Conservation (phyloP, 2,888 invertebrate genomes). For the Drosophila birchii region DNA sequence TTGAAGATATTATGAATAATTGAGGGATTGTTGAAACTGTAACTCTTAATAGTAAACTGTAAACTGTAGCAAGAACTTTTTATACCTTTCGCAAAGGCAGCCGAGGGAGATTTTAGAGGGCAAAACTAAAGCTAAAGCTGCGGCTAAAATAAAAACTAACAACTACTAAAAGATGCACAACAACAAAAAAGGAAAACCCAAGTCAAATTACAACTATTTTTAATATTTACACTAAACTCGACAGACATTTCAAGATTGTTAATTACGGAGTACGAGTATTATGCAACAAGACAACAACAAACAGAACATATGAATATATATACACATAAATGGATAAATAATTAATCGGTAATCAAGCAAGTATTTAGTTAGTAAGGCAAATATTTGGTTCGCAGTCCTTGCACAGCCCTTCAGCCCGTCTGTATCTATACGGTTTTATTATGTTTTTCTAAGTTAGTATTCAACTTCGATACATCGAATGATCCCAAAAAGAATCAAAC, state of each 20-base stretch:
- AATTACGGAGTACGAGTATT: slow-evolving; percentile 45
- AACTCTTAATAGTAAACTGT: slow-evolving; percentile 52
- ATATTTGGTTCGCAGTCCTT: slow-evolving; percentile 11
- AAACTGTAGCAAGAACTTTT: slow-evolving; percentile 65
- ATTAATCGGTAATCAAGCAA: slow-evolving; percentile 33
- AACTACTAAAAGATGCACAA: slow-evolving; percentile 52
- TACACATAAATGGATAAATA: slow-evolving; percentile 48
- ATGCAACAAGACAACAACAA: slow-evolving; percentile 34
- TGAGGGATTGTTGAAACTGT: slow-evolving; percentile 50
- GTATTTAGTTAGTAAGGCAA: slow-evolving; percentile 57
- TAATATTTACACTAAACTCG: slow-evolving; percentile 67
- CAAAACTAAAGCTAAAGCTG: slow-evolving; percentile 7
- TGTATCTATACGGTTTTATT: not conserved
- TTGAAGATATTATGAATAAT: slow-evolving; percentile 32
- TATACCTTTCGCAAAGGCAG: slow-evolving; percentile 70
- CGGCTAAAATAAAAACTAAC: slow-evolving; percentile 1
- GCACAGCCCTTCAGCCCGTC: slow-evolving; percentile 25
- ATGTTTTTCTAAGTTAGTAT: slow-evolving; percentile 2
- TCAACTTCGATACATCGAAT: slow-evolving; percentile 50
- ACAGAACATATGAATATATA: slow-evolving; percentile 16
- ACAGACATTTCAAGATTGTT: slow-evolving; percentile 40
- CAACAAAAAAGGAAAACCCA: slow-evolving; percentile 64
- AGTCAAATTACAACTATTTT: slow-evolving; percentile 75
- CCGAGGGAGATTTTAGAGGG: slow-evolving; percentile 51
- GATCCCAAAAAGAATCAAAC: slow-evolving; percentile 39